A percentile compares a stretch with the other conserved stretches of the same genome.
Evolutionary conservation across 2,113 vertebrate genomes (phyloP).

Genomic region (Prunella himalayana): DNA sequence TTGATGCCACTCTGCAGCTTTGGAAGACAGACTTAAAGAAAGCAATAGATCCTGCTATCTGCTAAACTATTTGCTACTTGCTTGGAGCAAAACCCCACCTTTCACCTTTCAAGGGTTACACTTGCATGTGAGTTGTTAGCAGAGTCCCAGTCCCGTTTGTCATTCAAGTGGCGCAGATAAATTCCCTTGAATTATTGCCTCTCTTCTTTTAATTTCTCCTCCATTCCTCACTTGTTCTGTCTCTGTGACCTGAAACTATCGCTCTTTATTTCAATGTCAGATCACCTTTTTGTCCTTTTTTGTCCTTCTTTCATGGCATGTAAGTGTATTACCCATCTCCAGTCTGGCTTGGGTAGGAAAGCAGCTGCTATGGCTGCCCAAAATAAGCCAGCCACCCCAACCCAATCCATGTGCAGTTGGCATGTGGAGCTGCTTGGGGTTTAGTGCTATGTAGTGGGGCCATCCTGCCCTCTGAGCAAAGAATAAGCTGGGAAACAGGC

Average conservation of each 20-base stretch:
- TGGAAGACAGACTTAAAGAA: not conserved
- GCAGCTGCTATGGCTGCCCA: not conserved
- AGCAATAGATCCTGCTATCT: not conserved
- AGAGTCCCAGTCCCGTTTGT: not conserved
- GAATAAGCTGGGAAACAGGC: not conserved
- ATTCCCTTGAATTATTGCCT: not conserved
- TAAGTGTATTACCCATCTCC: not conserved
- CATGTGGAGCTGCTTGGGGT: not conserved
- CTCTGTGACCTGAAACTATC: not conserved
- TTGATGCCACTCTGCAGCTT: not conserved
- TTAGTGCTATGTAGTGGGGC: not conserved
- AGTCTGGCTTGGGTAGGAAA: not conserved
- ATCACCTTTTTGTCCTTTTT: not conserved
- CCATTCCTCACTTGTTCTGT: not conserved
- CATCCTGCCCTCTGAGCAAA: not conserved
- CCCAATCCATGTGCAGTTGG: not conserved
- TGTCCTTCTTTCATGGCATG: not conserved
- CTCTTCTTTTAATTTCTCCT: not conserved
- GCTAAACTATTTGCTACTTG: not conserved
- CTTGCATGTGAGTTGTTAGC: not conserved
- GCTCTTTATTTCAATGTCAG: not conserved
- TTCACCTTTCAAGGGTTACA: not conserved
- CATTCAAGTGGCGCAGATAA: not conserved
- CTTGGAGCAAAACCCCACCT: not conserved
- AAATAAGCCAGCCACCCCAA: not conserved